Conservation (phyloP, 2,797 vertebrate genomes). For the Falco naumanni region DNA sequence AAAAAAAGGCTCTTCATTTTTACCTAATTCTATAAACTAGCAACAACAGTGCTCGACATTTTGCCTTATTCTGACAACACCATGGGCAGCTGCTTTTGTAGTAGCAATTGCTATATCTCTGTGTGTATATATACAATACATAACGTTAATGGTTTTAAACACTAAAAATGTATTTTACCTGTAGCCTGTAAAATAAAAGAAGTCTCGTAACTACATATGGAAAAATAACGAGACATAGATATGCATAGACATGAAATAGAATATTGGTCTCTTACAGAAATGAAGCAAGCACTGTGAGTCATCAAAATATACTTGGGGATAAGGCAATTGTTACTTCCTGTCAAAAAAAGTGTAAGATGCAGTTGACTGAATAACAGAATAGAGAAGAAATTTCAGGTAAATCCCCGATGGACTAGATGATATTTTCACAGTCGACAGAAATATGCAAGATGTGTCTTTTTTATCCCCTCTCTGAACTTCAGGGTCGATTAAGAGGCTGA, state of each 20-base stretch:
- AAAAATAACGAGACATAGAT: neutral
- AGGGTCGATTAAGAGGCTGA: neutral
- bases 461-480: neutral
- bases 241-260: neutral
- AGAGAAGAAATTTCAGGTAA: neutral
- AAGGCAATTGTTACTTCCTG: neutral
- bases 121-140: neutral
- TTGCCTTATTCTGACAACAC: neutral
- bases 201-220: neutral
- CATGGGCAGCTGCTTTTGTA: neutral
- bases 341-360: neutral
- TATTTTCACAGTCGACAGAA: neutral
- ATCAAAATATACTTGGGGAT: neutral
- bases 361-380: neutral
- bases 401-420: neutral
- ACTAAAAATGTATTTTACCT: neutral
- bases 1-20: neutral
- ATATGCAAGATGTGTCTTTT: neutral
- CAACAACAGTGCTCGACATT: neutral
- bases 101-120: neutral
- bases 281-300: neutral
- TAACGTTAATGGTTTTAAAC: neutral
- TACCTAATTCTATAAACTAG: neutral
- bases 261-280: neutral
- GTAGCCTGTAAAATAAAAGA: neutral